Percentiles rank a stretch among this genome's conserved stretches.
Evolutionary conservation across 1,140 invertebrate species (phyloP).

Genomic region (Tribolium madens): DNA sequence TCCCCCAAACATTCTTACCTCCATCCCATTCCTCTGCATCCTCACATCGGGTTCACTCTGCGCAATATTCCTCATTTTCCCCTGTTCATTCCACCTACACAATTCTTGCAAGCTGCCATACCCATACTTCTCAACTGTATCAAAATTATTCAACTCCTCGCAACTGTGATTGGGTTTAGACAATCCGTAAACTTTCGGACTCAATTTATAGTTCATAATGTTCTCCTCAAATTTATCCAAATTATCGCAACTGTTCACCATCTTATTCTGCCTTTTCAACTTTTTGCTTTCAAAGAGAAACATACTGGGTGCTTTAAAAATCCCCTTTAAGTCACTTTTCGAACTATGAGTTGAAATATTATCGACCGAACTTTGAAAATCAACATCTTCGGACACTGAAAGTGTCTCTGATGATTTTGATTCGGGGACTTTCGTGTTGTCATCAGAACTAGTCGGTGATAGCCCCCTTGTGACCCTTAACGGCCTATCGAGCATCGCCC

Average conservation of each 20-base stretch:
- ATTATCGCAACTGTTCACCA: conserved; percentile 60
- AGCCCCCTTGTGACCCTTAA: conserved; percentile 20
- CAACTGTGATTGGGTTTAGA: conserved; percentile 69
- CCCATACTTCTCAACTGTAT: conserved; percentile 59
- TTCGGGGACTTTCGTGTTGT: conserved; percentile 49
- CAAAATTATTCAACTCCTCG: conserved; percentile 68
- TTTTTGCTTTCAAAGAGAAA: conserved; percentile 56
- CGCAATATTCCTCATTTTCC: conserved; percentile 52
- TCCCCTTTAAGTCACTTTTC: conserved; percentile 64
- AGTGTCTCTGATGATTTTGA: conserved; percentile 53
- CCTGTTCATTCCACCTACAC: conserved; percentile 49
- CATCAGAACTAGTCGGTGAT: conserved; percentile 46
- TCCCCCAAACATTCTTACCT: no score
- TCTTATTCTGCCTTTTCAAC: conserved; percentile 55
- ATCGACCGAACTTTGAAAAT: conserved; percentile 66
- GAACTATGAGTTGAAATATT: conserved; percentile 69
- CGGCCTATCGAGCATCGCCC: conserved; percentile 50
- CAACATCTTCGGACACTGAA: conserved; percentile 50
- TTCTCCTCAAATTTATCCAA: conserved; percentile 55
- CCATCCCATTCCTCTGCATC: conserved; percentile 49
- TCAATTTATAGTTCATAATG: conserved; percentile 66
- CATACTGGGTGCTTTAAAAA: conserved; percentile 61
- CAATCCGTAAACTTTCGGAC: conserved; percentile 71
- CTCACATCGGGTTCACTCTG: conserved; percentile 64
- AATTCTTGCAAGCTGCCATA: conserved; percentile 64